Base-by-base conservation (phyloP, 2,797 vertebrate species). In the Sebastes baramenuke region DNA sequence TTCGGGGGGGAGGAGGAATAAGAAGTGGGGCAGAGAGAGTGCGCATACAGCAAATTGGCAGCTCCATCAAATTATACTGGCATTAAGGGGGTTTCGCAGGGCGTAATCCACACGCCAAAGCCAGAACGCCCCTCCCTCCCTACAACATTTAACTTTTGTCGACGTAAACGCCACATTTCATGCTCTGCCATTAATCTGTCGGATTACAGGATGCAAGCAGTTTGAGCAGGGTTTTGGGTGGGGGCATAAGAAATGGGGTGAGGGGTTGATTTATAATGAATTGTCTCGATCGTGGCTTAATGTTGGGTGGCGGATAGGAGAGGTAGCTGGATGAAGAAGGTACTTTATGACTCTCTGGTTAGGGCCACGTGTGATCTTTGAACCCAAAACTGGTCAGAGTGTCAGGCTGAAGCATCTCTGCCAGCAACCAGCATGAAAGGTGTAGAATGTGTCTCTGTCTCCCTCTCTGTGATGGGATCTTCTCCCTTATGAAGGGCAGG, bases 161-260 rank as follows among this genome's bases (percentile, higher is more conserved):
- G 84, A 94, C 72, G 94, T 89, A 93, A 95, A 96, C 94, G 92
- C 89, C 92, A 92, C 93, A 95, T 96, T 96, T 95, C 95, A 96
- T 95, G 95, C 95, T 93, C 92, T 94, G 95, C 92, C 95, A 95
- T 96, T 96, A 96, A 96, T 96, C 95, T 96, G 95, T 95, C 93
- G 92, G 95, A 96, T 96, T 96, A 96, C 88, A 94, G 89, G 86
- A 88, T 78, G 93, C 90, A 89, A 92, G 92, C 92, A 94, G 93
- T 94, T 94, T 93, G 91, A 95, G 92, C 90, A 82, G 92, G 92
- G 90, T 93, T 91, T 88, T 88, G 73, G 89, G 79, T 68, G 77
- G 83, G 84, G 89, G 77, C 52, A 75, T 61, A 67, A 27, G 68
- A 69, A 82, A 77, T 46, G 49, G 74, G 83, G 67, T 64, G 74